Evolutionary conservation across 2,888 invertebrate genomes (phyloP), one percentile per base, ranked within the genome.

Genomic region (Drosophila nr. medialis): DNA sequence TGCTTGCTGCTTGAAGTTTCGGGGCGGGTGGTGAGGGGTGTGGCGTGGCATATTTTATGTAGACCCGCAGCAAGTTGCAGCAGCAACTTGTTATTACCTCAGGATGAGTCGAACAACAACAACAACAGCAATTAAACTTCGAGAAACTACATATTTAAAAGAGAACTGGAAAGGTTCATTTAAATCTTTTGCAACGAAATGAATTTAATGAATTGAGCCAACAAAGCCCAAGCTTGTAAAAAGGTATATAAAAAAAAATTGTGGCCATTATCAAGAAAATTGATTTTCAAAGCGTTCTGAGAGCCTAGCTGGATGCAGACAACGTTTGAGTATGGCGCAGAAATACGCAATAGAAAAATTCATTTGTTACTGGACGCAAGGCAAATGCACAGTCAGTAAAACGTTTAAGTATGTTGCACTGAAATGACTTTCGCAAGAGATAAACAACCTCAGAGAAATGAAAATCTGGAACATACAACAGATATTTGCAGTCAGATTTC

Each of bases 1-100:
- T 45, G 49, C 58, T 49, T 15, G 4, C 15, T 27, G 27, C 27
- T 18, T 11, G 29, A 18, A 45, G 24, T 45, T 24, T 24, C 15
- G 4, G 4, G 13, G 13, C 0, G 21, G 1, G 4, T 7, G 21
- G 13, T 4, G 13, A 1, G 21, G 42, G 3, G 21, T 21, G 13
- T 4, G 61, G 76, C 56, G 60, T 66, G 67, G 64, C 67, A 58
- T 50, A 54, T 64, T 64, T 73, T 63, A 13, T 40, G 29, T 24
- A n/a, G 55, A 38, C 54, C 75, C 69, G 73, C 67, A 72, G 63
- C 63, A 72, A 59, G 64, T 72, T 72, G 68, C 74, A 63, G 68
- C 74, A 63, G 42, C 36, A 38, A 56, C 40, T 50, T 64, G 60
- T 50, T 60, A 56, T 65, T 62, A 67, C 60, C 42, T 53, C 27